Evolutionary conservation across 2,797 vertebrate species (phyloP).

Genomic region (Ataeniobius toweri): DNA sequence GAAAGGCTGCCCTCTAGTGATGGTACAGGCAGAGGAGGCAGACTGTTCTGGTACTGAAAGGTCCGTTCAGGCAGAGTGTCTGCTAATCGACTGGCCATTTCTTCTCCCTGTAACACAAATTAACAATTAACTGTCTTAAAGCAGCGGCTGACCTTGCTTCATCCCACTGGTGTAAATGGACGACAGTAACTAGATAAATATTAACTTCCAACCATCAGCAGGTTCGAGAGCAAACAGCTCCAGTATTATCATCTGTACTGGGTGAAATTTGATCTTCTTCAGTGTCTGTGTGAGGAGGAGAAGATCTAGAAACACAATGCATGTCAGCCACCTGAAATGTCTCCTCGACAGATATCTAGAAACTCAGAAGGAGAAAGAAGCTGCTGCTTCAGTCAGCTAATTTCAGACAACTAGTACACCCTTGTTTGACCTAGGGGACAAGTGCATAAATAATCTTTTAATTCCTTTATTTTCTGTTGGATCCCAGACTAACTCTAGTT

Average conservation of each 20-base stretch:
- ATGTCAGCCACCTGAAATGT: neutral
- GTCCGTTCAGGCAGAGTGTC: constrained; percentile 85
- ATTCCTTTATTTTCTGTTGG: neutral
- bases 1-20: constrained; percentile 85
- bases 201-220: neutral
- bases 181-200: neutral
- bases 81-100: constrained; percentile 86
- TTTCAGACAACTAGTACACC: neutral
- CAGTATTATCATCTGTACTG: too few relatives aligned
- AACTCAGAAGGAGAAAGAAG: neutral
- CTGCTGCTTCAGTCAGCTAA: neutral
- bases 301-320: neutral
- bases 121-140: neutral
- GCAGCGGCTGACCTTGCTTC: neutral
- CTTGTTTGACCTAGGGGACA: too few relatives aligned
- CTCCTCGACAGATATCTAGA: neutral
- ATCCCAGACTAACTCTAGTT: neutral
- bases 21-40: constrained; percentile 91
- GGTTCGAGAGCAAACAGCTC: too few relatives aligned
- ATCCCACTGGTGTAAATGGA: neutral
- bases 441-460: neutral
- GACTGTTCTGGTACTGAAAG: constrained; percentile 89
- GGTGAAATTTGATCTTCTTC: too few relatives aligned
- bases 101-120: constrained; percentile 33
- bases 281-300: too few relatives aligned